Evolutionary conservation across 2,113 vertebrate species (phyloP).

Genomic region (Protomyctophum bolini): DNA sequence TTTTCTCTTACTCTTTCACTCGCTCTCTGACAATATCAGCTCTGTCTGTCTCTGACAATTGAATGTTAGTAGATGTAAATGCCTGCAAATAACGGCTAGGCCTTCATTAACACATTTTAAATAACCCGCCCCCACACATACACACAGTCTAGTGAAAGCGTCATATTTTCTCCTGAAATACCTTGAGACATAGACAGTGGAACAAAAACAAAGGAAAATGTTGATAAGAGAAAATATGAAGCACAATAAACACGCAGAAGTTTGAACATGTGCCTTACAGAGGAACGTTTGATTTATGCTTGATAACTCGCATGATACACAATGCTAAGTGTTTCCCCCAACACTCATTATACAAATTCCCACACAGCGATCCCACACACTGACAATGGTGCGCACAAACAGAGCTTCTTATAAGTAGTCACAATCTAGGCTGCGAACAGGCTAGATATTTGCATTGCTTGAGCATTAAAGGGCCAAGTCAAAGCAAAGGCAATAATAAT

Average conservation of each 20-base stretch:
- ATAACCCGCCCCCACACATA: not conserved
- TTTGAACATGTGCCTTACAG: slow-evolving; percentile 32
- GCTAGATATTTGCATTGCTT: slow-evolving; percentile 14
- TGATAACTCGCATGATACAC: slow-evolving; percentile 40
- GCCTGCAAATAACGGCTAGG: slow-evolving; percentile 6
- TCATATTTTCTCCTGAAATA: slow-evolving; percentile 40
- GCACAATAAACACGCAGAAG: slow-evolving; percentile 19
- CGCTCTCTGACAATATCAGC: slow-evolving; percentile 31
- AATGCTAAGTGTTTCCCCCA: slow-evolving; percentile 44
- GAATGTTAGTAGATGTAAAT: slow-evolving; percentile 37
- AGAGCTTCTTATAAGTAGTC: not conserved
- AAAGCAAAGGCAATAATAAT: no score
- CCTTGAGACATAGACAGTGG: slow-evolving; percentile 31
- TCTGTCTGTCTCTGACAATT: slow-evolving; percentile 45
- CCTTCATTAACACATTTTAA: not conserved
- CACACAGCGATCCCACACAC: slow-evolving; percentile 49
- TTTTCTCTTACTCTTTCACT: slow-evolving; percentile 36
- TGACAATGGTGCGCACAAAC: not conserved
- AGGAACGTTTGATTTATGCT: slow-evolving; percentile 26
- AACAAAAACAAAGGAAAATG: slow-evolving; percentile 56
- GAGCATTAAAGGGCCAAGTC: slow-evolving; percentile 2
- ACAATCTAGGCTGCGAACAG: no score
- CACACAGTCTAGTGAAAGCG: not conserved
- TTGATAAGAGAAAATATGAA: slow-evolving; percentile 19
- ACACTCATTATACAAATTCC: slow-evolving; percentile 25